A percentile compares a stretch with the other conserved stretches of the same genome.
Evolutionary conservation across 2,888 invertebrate species (phyloP).

Genomic region (Chrysolina haemoptera): DNA sequence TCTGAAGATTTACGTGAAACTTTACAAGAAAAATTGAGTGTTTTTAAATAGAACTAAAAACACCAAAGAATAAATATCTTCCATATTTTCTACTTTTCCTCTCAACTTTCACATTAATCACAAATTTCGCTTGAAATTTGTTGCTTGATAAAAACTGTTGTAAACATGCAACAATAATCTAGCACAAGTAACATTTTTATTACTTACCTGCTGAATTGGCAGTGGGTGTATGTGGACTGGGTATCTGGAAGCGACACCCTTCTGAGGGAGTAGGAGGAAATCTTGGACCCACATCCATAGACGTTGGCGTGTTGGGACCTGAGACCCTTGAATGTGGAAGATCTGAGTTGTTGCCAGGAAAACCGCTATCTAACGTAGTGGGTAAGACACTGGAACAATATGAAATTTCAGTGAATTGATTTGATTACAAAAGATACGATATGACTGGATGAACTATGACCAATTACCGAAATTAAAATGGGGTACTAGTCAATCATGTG

Average conservation of each 20-base stretch:
- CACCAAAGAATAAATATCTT: too few species aligned
- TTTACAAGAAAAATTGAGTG: too few species aligned
- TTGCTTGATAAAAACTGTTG: too few species aligned
- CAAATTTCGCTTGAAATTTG: too few species aligned
- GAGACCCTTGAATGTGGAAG: slow-evolving; percentile 67
- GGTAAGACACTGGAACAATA: slow-evolving; percentile 63
- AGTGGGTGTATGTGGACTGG: slow-evolving; percentile 71
- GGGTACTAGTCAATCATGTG: too few species aligned
- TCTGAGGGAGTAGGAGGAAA: slow-evolving; percentile 69
- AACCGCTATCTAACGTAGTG: slow-evolving; percentile 67
- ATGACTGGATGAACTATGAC: too few species aligned
- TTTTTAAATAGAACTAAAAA: too few species aligned
- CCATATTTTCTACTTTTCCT: too few species aligned
- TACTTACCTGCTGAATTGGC: slow-evolving; percentile 57
- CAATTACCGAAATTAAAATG: too few species aligned
- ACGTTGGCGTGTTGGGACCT: slow-evolving; percentile 73
- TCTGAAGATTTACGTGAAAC: too few species aligned
- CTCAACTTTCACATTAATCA: too few species aligned
- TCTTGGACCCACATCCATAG: slow-evolving; percentile 68
- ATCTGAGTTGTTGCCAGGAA: slow-evolving; percentile 66
- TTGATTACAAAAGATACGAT: too few species aligned
- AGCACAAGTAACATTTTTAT: slow-evolving; percentile 19
- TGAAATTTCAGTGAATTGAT: not conserved
- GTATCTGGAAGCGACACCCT: slow-evolving; percentile 71
- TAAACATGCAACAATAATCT: not conserved